phyloP scores from a whole-genome alignment of 2,888 invertebrate species.

The Orchesella flavescens region DNA sequence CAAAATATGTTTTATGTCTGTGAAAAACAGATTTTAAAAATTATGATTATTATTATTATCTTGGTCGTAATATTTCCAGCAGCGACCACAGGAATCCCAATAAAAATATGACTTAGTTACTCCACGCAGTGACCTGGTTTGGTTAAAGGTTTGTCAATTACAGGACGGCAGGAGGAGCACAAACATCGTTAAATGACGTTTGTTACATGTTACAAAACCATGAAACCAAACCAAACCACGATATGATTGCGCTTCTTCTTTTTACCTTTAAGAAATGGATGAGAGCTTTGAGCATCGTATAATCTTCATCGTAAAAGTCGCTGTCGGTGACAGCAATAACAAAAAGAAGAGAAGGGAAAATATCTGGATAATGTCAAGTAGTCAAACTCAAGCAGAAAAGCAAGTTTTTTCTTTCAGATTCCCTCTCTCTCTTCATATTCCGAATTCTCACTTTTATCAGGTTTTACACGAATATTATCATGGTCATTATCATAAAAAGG shows the following conservation, averaged over 20 bases:
- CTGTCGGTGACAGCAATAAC: conserved; percentile 56
- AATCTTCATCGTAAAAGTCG: conserved; percentile 36
- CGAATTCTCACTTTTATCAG: conserved; percentile 49
- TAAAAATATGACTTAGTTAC: conserved; percentile 49
- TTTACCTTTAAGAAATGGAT: neutral
- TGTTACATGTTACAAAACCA: conserved; percentile 30
- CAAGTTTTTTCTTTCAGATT: conserved; percentile 25
- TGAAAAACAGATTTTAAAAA: conserved; percentile 28
- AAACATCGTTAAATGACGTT: conserved; percentile 32
- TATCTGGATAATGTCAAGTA: conserved; percentile 39
- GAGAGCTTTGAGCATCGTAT: conserved; percentile 29
- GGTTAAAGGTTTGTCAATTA: conserved; percentile 41
- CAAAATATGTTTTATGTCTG: conserved; percentile 19
- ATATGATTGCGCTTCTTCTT: neutral
- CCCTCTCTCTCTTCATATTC: conserved; percentile 3
- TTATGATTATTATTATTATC: too few species aligned
- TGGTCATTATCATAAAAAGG: neutral
- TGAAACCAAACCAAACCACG: too few species aligned
- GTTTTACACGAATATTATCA: conserved; percentile 26
- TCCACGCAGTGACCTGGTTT: conserved; percentile 44
- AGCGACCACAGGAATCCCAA: conserved; percentile 37
- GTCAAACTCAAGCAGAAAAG: conserved; percentile 25
- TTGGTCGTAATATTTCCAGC: conserved; percentile 29
- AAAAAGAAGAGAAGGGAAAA: neutral
- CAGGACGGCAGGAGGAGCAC: conserved; percentile 38